phyloP scores from a whole-genome alignment of 2,797 vertebrate genomes.

The Morus bassanus region DNA sequence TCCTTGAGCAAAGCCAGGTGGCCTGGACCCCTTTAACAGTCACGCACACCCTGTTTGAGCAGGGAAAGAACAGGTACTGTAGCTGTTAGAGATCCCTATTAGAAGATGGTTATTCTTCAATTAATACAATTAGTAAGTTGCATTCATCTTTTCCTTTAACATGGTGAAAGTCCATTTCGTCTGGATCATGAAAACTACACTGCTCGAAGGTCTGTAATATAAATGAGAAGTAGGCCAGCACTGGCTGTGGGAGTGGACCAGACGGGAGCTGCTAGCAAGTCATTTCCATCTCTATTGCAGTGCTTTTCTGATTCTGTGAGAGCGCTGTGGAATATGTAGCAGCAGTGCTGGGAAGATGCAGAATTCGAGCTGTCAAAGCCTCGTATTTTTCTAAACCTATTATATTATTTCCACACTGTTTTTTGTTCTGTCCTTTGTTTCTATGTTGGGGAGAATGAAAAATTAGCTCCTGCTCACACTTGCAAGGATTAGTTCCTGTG shows the following conservation, averaged over 20 bases:
- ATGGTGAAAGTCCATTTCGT: background rate
- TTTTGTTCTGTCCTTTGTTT: constrained; percentile 59
- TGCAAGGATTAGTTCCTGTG: constrained; percentile 61
- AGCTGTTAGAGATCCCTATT: background rate
- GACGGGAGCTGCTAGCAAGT: background rate
- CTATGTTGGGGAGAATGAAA: constrained; percentile 55
- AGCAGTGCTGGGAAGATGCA: background rate
- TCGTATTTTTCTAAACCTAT: constrained; percentile 22
- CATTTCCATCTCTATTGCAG: constrained; percentile 13
- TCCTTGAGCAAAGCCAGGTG: background rate
- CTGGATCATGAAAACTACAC: background rate
- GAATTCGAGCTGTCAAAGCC: background rate
- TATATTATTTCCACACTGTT: background rate
- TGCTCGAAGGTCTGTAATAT: background rate
- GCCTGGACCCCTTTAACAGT: background rate
- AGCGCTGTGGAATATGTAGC: background rate
- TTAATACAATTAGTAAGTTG: background rate
- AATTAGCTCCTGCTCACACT: constrained; percentile 68
- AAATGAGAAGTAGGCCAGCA: background rate
- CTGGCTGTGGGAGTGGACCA: background rate
- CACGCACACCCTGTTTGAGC: background rate
- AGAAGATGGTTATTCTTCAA: background rate
- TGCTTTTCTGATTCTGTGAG: background rate
- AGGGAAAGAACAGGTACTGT: background rate
- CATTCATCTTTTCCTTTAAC: background rate